Evolutionary conservation across 2,888 invertebrate species (phyloP), one percentile per base, ranked within the genome.

Genomic region (Drosophila kanekoi): DNA sequence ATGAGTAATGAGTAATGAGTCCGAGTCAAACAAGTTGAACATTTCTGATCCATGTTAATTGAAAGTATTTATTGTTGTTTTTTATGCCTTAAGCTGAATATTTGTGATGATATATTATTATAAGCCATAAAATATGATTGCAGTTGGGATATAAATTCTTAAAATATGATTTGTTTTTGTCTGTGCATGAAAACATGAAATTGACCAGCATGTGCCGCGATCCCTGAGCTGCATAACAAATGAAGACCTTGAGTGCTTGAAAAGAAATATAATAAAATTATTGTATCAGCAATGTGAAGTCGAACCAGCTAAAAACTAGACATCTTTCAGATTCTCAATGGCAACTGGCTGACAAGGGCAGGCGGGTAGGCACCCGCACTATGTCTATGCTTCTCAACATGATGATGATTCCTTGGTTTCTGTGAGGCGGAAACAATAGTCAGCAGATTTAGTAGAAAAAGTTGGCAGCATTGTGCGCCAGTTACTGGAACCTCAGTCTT

Each of bases 381-480:
- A 38, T 71, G 57, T 43, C 47, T 51, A 52, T 58, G 45, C 23
- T 20, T 35, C 43, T 28, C 40, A 63, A 14, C 35, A 35, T 28
- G 48, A 49, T 44, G 35, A 63, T 69, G 60, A 62, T 65, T 66
- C 58, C 53, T 69, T 67, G 66, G 60, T 70, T 68, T 62, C 52
- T 59, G 41, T 28, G 49, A 68, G 47, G 38, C 47, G 51, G 47
- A 61, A 58, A 77, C 61, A 77, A 77, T 77, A 70, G 70, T 70
- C 67, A 57, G 59, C 53, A 56, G 77, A 69, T 77, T 68, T 67
- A 33, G 11, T 67, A 62, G 33, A 59, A 64, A 38, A 71, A 70
- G 59, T 60, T 61, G 66, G 43, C n/a, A 9, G 61, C 64, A 80
- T 81, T 81, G 79, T 81, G 78, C 66, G 73, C 62, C 53, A 69